Base-by-base conservation (phyloP, 2,797 vertebrate species). In the Cephalopachus bancanus region DNA sequence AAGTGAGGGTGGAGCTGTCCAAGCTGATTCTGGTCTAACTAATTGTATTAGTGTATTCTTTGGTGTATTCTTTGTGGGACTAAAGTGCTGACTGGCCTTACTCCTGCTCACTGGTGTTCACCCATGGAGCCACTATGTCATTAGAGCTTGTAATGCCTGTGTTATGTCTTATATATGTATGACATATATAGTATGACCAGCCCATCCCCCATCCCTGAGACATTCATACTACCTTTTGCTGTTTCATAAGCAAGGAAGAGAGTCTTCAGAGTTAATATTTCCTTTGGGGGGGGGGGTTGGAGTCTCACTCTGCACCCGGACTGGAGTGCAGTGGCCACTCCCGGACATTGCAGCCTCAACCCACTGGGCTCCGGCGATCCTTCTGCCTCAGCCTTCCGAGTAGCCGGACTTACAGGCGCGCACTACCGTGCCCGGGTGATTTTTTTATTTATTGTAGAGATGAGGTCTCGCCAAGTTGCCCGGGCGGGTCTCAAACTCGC, bases 211-310 rank as follows among this genome's bases (percentile, higher is more conserved):
- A 51, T 59, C 62, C 30, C 59, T 60, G 5, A 89, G 49, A 44
- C 8, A 51, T 74, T 78, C 76, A 17, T 30, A 51, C 59, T 71
- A n/a, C 17, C 62, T 91, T 88, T 75, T 72, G 79, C 51, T 89
- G 5, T 87, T 80, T 76, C 76, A 81, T 83, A 85, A 94, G 83
- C 72, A 59, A 92, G 93, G 33, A 91, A 9, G 30, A 83, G 9
- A 30, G 76, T 88, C 69, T 81, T 84, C 22, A 22, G 44, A 85
- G 44, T 57, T 92, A 79, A 86, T 87, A 88, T 55, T 74, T 30
- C 33, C 67, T 69, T 37, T 37, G 37, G 37, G 37, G 37, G 37
- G 37, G 37, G 37, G 3, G 37, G 37, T 37, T 37, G 37, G 37
- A 37, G 37, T 37, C 37, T 37, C 37, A 37, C 37, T 37, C 37